phyloP scores from a whole-genome alignment of 2,113 vertebrate species.

The Bujurquina vittata region DNA sequence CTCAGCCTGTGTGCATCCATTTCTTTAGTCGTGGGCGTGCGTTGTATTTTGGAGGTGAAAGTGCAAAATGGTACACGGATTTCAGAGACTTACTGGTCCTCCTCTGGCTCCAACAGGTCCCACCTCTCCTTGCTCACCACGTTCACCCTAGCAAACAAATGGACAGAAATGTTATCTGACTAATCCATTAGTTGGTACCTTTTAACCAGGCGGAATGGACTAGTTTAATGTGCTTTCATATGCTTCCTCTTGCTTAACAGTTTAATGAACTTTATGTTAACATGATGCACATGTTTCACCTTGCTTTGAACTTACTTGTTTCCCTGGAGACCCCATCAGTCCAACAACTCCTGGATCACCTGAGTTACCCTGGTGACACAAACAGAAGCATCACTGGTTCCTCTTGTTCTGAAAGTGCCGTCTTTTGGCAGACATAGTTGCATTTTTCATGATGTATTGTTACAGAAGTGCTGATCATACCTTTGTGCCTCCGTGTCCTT shows the following conservation, averaged over 20 bases:
- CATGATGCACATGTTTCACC: background rate
- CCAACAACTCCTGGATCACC: slow-evolving; percentile 88
- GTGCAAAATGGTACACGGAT: background rate
- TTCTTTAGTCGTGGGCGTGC: background rate
- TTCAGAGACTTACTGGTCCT: slow-evolving; percentile 86
- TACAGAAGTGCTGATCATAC: slow-evolving; percentile 69
- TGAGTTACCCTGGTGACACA: slow-evolving; percentile 80
- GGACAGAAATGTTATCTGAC: background rate
- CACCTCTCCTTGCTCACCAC: slow-evolving; percentile 88
- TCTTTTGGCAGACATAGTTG: background rate
- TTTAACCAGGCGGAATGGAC: fast-evolving
- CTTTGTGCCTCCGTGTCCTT: slow-evolving; percentile 85
- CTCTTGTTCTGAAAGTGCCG: background rate
- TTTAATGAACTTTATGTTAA: background rate
- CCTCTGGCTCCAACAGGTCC: slow-evolving; percentile 88
- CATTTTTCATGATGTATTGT: background rate
- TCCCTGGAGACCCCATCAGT: slow-evolving; percentile 90
- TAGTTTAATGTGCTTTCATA: background rate
- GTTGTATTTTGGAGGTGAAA: background rate
- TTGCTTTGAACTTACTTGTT: slow-evolving; percentile 82
- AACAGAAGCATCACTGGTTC: background rate
- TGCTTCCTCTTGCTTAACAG: background rate
- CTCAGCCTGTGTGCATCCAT: background rate
- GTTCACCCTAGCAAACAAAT: slow-evolving; percentile 83
- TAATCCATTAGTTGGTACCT: background rate